Evolutionary conservation across 1,140 invertebrate species (phyloP), one percentile per base, ranked within the genome.

Genomic region (Hylyphantes graminicola): DNA sequence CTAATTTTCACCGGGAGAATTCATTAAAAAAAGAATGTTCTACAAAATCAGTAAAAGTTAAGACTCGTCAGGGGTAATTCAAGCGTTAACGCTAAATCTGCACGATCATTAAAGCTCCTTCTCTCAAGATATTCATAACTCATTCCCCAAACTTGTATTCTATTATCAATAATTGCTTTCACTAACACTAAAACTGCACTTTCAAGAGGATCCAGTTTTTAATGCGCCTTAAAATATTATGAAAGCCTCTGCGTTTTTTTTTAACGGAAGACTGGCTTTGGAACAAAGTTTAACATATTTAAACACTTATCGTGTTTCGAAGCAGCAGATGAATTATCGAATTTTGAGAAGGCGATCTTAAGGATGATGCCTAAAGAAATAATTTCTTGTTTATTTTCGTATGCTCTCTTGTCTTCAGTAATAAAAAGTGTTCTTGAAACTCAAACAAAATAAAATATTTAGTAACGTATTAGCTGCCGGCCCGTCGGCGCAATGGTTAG

Each of bases 261-360:
- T 77, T 77, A 55, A 81, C 55, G 57, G 79, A 81, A 81, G 67
- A 64, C 55, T 73, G 19, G 68, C 50, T 81, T 80, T 67, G 50
- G 54, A 81, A 81, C 57, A 48, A 55, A 81, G 68, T 81, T 81
- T 81, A 81, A 81, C 79, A 81, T 81, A 81, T 81, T 81, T 81
- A 81, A 81, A 64, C 79, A 81, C 79, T 81, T 81, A 81, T 81
- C 79, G 50, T 57, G 55, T 81, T 81, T 81, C 79, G 64, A 63
- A 54, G 17, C n/a, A 73, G 79, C 68, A 73, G 79, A 81, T 81
- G 79, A 81, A 81, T 81, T 81, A 81, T 81, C 57, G 79, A 81
- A 73, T 81, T 81, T 81, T 81, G 21, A 73, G 68, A 73, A 73
- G 79, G 35, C 68, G 78, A 63, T 50, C 17, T 61, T 15, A 12